Evolutionary conservation across 2,888 invertebrate genomes (phyloP).

Genomic region (Chironomus riparius): DNA sequence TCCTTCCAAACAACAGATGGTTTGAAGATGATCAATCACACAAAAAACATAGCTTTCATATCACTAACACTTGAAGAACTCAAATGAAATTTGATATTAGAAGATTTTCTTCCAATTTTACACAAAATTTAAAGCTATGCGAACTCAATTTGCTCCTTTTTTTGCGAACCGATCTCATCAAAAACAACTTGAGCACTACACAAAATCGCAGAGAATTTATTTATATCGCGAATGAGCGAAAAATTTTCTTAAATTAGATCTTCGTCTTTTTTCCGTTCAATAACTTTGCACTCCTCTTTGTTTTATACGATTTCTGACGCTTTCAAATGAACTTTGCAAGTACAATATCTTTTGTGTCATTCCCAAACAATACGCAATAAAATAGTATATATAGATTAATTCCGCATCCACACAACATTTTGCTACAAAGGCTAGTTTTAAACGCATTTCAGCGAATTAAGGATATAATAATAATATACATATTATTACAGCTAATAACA

Average conservation of each 20-base stretch:
- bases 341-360: neutral
- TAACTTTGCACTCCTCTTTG: slow-evolving; percentile 1
- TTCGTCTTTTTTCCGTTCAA: slow-evolving; percentile 14
- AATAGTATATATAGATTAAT: neutral
- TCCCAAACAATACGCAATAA: neutral
- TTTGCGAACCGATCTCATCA: slow-evolving; percentile 3
- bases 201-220: slow-evolving; percentile 15
- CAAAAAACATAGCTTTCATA: too few relatives aligned
- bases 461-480: neutral
- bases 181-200: slow-evolving; percentile 9
- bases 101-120: too few relatives aligned
- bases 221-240: slow-evolving; percentile 17
- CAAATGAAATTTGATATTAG: too few relatives aligned
- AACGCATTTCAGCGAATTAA: too few relatives aligned
- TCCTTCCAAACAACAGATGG: too few relatives aligned
- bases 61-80: too few relatives aligned
- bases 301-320: slow-evolving; percentile 3
- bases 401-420: neutral
- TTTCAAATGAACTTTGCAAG: neutral
- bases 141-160: slow-evolving; percentile 9
- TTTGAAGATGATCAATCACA: too few relatives aligned
- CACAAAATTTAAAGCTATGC: too few relatives aligned
- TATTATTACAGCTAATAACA: neutral
- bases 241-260: slow-evolving; percentile 25
- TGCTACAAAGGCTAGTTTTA: too few relatives aligned